Evolutionary conservation across 2,797 vertebrate genomes (phyloP).

Genomic region (Ara ararauna): DNA sequence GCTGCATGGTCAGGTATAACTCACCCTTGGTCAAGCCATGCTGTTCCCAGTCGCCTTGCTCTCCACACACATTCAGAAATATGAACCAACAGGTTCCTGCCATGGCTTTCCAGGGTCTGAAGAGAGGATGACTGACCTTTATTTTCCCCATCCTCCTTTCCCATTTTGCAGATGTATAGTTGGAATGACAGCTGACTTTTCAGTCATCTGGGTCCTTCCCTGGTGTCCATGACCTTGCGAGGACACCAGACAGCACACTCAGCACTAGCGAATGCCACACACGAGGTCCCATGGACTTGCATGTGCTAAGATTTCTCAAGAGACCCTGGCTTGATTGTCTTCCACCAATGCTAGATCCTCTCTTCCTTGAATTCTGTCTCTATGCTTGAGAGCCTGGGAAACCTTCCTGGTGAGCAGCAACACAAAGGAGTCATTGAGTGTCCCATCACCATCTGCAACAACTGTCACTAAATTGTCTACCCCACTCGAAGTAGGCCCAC

Average conservation of each 20-base stretch:
- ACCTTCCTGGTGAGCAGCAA: neutral
- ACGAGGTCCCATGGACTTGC: neutral
- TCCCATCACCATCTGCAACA: neutral
- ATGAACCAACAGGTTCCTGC: neutral
- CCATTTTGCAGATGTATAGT: neutral
- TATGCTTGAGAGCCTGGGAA: neutral
- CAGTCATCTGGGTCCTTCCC: neutral
- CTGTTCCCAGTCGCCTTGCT: neutral
- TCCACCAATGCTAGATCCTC: neutral
- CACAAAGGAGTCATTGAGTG: neutral
- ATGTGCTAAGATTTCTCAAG: neutral
- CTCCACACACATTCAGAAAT: fast-evolving
- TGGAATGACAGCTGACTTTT: neutral
- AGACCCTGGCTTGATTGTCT: neutral
- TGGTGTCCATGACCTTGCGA: neutral
- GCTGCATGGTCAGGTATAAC: neutral
- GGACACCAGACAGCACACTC: neutral
- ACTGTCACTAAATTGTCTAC: neutral
- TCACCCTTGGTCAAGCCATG: neutral
- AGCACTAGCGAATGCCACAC: neutral
- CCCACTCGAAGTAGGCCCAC: neutral
- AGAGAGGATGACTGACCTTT: neutral
- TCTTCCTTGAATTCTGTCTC: neutral
- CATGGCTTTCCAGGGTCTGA: neutral
- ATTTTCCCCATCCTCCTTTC: neutral